These are phyloP conservation scores for Phortica okadai DNA, from an alignment of 2,888 invertebrate genomes.

Conservation along the genomic window DNA sequence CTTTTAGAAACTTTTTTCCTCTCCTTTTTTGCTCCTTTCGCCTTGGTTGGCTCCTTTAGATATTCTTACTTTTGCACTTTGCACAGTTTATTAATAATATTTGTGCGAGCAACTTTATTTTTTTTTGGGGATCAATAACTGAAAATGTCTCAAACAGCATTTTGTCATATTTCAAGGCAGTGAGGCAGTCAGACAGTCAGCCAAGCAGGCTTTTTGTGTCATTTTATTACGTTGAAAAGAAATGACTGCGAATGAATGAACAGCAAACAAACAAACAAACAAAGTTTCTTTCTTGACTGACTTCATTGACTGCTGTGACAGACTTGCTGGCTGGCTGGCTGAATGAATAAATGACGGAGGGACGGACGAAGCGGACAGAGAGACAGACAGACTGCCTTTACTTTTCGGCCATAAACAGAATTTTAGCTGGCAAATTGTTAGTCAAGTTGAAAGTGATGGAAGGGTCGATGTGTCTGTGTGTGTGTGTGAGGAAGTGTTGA, in stretches of 20 bases:
- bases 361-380: too few relatives aligned
- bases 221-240: slow-evolving; percentile 56
- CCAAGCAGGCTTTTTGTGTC: slow-evolving; percentile 8
- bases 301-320: neutral
- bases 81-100: slow-evolving; percentile 65
- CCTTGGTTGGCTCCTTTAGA: neutral
- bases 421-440: neutral
- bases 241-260: neutral
- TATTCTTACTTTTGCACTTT: slow-evolving; percentile 30
- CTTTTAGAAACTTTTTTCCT: slow-evolving; percentile 19
- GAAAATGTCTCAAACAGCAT: slow-evolving; percentile 72
- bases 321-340: too few relatives aligned
- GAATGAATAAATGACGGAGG: too few relatives aligned
- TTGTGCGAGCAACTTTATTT: neutral
- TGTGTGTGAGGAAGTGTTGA: slow-evolving; percentile 20
- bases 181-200: slow-evolving; percentile 7
- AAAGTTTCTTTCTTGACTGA: slow-evolving; percentile 20
- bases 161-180: slow-evolving; percentile 69
- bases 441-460: neutral
- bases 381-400: too few relatives aligned
- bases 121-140: slow-evolving; percentile 65
- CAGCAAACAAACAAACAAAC: slow-evolving; percentile 41
- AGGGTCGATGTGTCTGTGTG: neutral
- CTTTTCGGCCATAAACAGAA: neutral
- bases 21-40: slow-evolving; percentile 23